Base-by-base conservation (phyloP, 92 coral and sea anemone genomes). In the Zoanthus sociatus region DNA sequence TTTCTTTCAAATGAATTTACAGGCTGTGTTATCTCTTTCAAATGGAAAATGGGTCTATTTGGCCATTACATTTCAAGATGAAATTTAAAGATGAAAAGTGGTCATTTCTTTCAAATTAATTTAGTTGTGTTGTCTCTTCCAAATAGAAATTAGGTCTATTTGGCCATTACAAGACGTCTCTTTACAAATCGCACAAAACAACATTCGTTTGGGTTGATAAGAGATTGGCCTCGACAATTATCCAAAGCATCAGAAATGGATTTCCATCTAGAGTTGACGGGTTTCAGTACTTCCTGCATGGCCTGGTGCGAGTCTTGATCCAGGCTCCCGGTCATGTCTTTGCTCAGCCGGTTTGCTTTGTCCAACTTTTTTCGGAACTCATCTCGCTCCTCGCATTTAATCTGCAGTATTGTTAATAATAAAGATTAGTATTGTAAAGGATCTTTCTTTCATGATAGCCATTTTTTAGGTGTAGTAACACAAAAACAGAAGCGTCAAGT, bases 251-350 rank as follows among this genome's bases (percentile, higher is more conserved):
- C 79, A 20, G 93, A 90, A 3, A 92, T 86, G 14, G 89, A 91
- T 13, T 97, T 89, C 93, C 92, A 95, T 42, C 98, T 89, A 44
- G 95, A 89, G 92, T 91, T 86, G 70, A 95, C 84, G 3, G 90
- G 92, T 54, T 88, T 83, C 15, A 91, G 86, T 21, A 93, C 95
- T 51, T 72, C 61, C 61, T 92, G 91, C 83, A 97, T 79, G 76
- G 87, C 94, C n/a, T 91, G 54, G 48, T 76, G 69, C 55, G 97
- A 95, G 20, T 90, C 46, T 48, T 90, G 68, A 66, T 94, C 95
- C 53, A 97, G 88, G 70, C 79, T 89, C 42, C 77, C 88, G 51
- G 84, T 68, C 46, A 97, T 83, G 48, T 90, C 94, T 32, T 90
- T 89, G 6, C 91, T 93, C 72, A 97, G 71, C 3, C 66, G 73